phyloP scores from a whole-genome alignment of 2,113 vertebrate species.

The Nyctibius bracteatus region DNA sequence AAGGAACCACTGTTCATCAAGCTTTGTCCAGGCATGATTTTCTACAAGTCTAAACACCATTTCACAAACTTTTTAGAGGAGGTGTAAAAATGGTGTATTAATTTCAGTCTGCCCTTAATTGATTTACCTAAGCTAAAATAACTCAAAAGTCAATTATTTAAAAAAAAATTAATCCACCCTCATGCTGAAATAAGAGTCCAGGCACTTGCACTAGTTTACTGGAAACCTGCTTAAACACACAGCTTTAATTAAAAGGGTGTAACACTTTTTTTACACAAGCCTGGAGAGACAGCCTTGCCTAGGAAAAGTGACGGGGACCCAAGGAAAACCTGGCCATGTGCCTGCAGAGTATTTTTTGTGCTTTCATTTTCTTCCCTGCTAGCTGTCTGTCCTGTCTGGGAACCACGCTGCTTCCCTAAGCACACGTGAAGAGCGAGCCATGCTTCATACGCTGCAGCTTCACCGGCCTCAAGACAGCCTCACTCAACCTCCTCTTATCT shows the following conservation, averaged over 20 bases:
- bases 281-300: background rate
- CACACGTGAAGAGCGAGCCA: background rate
- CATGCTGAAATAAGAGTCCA: background rate
- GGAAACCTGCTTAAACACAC: background rate
- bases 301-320: background rate
- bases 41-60: background rate
- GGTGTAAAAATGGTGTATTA: background rate
- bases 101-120: background rate
- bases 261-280: background rate
- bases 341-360: background rate
- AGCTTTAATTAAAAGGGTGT: background rate
- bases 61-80: background rate
- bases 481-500: background rate
- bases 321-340: background rate
- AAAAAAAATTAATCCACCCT: background rate
- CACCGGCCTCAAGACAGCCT: rapidly evolving
- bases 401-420: background rate
- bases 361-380: background rate
- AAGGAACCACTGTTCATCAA: background rate
- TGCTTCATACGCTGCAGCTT: background rate
- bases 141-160: background rate
- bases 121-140: background rate
- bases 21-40: background rate
- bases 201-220: background rate
- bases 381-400: background rate